Conservation (phyloP, 2,797 vertebrate genomes). For the Characodon lateralis region DNA sequence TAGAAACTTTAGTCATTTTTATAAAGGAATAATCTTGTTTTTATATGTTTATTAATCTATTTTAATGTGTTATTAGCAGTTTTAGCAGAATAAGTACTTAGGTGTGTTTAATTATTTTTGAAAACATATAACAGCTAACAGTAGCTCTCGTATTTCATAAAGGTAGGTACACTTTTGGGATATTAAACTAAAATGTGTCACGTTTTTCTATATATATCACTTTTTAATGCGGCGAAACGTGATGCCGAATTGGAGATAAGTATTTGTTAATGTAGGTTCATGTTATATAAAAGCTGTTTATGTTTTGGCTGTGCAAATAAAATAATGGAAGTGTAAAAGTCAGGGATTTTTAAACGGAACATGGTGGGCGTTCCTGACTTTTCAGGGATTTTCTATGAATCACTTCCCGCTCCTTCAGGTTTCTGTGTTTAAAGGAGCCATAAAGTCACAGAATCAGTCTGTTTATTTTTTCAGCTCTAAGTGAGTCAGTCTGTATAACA, state of each 20-base stretch:
- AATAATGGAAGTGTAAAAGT: background rate
- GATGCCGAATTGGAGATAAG: background rate
- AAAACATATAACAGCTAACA: background rate
- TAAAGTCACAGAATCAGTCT: conserved; percentile 42
- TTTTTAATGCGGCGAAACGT: fast-evolving
- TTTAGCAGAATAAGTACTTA: background rate
- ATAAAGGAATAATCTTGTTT: background rate
- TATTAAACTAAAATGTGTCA: background rate
- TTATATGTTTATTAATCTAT: background rate
- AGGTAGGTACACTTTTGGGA: background rate
- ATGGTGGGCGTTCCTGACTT: background rate
- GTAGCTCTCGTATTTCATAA: background rate
- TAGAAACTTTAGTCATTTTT: conserved; percentile 7
- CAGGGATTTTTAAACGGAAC: background rate
- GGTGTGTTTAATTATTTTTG: background rate
- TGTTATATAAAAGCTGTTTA: fast-evolving
- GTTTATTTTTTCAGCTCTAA: conserved; percentile 46
- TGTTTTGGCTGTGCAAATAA: background rate
- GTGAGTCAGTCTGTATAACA: conserved; percentile 43
- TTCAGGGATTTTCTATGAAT: background rate
- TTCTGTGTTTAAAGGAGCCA: background rate
- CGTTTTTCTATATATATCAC: background rate
- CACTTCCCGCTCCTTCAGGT: background rate
- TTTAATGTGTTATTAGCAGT: background rate
- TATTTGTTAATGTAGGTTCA: fast-evolving